Conservation (phyloP, 2,113 vertebrate genomes). For the Seriola rivoliana region DNA sequence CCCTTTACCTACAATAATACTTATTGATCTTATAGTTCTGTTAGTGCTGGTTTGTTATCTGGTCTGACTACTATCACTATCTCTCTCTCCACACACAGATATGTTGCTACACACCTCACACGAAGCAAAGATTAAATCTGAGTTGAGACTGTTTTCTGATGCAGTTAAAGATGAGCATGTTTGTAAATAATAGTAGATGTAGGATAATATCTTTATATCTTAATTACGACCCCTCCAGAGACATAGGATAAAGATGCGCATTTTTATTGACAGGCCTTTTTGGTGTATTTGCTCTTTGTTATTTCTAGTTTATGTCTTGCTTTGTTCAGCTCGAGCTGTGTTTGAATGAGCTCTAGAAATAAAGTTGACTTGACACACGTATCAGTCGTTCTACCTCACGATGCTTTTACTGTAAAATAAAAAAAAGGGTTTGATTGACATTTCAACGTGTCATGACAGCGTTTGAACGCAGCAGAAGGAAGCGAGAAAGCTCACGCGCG, state of each 20-base stretch:
- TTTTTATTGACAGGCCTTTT: no score
- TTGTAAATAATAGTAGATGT: background rate
- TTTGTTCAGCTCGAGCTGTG: no score
- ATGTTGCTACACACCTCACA: background rate
- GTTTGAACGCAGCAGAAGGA: conserved; percentile 22
- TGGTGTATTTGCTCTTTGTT: no score
- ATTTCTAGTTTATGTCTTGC: no score
- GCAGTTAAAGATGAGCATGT: background rate
- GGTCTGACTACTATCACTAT: background rate
- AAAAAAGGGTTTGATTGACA: background rate
- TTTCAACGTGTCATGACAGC: background rate
- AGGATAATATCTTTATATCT: background rate
- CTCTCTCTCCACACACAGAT: background rate
- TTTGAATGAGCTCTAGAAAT: no score
- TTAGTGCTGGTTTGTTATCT: background rate
- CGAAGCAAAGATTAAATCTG: background rate
- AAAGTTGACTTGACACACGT: no score
- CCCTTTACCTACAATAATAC: no score
- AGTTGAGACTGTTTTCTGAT: background rate
- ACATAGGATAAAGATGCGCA: no score
- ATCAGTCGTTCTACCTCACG: no score
- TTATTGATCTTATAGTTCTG: no score
- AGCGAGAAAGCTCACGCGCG: background rate
- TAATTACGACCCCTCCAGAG: no score
- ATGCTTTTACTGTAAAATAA: no score